phyloP scores from a whole-genome alignment of 2,113 vertebrate species.

The Antennarius striatus region DNA sequence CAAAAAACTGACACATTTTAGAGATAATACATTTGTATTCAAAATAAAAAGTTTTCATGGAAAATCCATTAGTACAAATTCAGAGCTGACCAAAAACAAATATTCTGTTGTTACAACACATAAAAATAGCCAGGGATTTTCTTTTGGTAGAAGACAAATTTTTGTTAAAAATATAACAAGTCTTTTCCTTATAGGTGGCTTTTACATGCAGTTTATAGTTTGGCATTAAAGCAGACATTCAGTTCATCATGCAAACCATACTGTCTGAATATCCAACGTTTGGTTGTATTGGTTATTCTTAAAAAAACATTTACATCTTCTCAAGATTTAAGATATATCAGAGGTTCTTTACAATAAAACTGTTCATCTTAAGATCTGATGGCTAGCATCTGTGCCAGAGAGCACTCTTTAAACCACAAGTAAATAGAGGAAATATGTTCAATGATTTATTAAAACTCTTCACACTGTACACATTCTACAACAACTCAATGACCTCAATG shows the following conservation, averaged over 20 bases:
- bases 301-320: conserved; percentile 9
- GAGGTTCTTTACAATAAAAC: not conserved
- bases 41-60: conserved; percentile 26
- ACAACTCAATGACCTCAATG: conserved; percentile 92
- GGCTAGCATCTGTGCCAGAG: conserved; percentile 7
- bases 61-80: conserved; percentile 21
- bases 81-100: conserved; percentile 15
- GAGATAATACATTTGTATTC: conserved; percentile 7
- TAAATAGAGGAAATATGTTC: conserved; percentile 21
- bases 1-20: too few species aligned
- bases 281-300: conserved; percentile 7
- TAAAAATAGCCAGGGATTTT: too few species aligned
- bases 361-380: conserved; percentile 3
- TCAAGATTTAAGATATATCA: not conserved
- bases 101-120: too few species aligned
- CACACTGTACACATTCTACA: conserved; percentile 76
- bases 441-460: conserved; percentile 65
- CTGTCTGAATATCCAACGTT: not conserved
- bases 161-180: not conserved
- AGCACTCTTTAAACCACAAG: conserved; percentile 2
- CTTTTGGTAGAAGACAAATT: not conserved
- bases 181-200: not conserved
- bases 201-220: conserved; percentile 7
- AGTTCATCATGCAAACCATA: conserved; percentile 9
- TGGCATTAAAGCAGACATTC: not conserved